Conservation (phyloP, 2,113 vertebrate genomes). For the human (Homo sapiens) region GRCh38 chr11:99815501-99816000, state of each 20-base stretch:
- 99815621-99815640: not conserved
- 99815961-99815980: not conserved
- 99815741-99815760: not conserved
- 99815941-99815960: not conserved
- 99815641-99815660: accelerated
- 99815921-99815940: not conserved
- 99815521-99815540: not conserved
- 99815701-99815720: not conserved
- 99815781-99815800: not conserved
- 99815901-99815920: not conserved
- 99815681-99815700: accelerated
- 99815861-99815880: not conserved
- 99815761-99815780: not conserved
- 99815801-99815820: not conserved
- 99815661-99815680: not conserved
- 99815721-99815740: not conserved
- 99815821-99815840: not conserved
- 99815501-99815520: not conserved
- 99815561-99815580: too few relatives aligned
- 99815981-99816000: not conserved
- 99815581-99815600: not conserved
- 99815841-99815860: not conserved
- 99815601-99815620: not conserved
- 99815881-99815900: not conserved
- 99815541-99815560: not conserved